Base-by-base conservation (phyloP, 2,797 vertebrate genomes). In the Emydoidea blandingii region DNA sequence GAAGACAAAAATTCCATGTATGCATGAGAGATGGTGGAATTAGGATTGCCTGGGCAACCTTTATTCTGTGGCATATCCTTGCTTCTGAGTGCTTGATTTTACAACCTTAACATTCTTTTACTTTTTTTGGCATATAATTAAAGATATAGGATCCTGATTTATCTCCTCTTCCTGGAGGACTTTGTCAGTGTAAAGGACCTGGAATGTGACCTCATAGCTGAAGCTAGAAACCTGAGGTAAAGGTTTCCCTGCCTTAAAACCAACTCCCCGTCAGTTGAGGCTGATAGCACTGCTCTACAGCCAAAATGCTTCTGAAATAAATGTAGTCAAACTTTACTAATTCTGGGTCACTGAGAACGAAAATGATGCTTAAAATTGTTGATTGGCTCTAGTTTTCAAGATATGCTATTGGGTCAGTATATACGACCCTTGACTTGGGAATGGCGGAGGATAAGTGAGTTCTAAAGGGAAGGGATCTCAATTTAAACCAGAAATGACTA, bases 71-170 rank as follows among this genome's bases (percentile, higher is more conserved):
- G 31, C 31, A 65, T 34, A 65, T 34, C 7, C 31, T 65, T 65
- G 31, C 59, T 34, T n/a, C 57, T 59, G 29, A 59, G 29, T 59
- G 57, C 27, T 14, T 59, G 12, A 59, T 59, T 59, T 49, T 83
- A 2, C 10, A 91, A 79, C 88, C 2, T 6, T 49, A 25, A 62
- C 25, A 34, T 90, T 90, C 93, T 27, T 90, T 91, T 81, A 29
- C 74, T 31, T 62, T 56, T 76, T 68, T 94, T 25, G 15, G 0
- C 85, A 27, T 6, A 0, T 89, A 83, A 93, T 85, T 96, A 87
- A 76, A 96, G 91, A 91, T 78, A 19, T 23, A 74, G 81, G 86
- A 87, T 27, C 31, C 81, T 96, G 59, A 79, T 94, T 90, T 11
- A 57, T 93, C 85, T 79, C 37, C 72, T 91, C 47, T 87, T 93